Evolutionary conservation across 2,888 invertebrate species (phyloP).

Genomic region (Clunio marinus): DNA sequence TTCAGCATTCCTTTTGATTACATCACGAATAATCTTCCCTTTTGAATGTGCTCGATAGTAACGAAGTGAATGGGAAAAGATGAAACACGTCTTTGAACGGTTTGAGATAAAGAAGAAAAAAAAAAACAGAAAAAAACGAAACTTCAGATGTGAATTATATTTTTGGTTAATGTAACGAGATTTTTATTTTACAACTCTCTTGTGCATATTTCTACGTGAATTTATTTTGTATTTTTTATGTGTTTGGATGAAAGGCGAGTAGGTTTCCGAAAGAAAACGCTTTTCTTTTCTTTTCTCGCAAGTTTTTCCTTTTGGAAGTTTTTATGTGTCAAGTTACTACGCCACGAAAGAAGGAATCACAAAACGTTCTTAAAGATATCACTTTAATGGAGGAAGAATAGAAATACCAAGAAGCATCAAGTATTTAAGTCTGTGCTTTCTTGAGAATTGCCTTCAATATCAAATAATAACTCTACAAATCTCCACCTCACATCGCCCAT

Average conservation of each 20-base stretch:
- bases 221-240: slow-evolving; percentile 28
- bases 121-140: too few species aligned
- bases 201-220: slow-evolving; percentile 39
- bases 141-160: slow-evolving; percentile 36
- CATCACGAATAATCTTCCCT: slow-evolving; percentile 36
- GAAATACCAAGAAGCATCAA: too few species aligned
- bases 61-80: not conserved
- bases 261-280: not conserved
- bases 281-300: not conserved
- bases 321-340: too few species aligned
- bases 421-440: too few species aligned
- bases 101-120: slow-evolving; percentile 20
- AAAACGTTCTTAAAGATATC: not conserved
- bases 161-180: slow-evolving; percentile 40
- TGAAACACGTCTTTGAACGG: slow-evolving; percentile 31
- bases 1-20: slow-evolving; percentile 38
- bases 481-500: too few species aligned
- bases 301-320: too few species aligned
- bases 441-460: too few species aligned
- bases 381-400: too few species aligned
- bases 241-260: not conserved
- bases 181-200: slow-evolving; percentile 39
- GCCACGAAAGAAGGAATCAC: too few species aligned
- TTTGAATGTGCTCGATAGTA: not conserved
- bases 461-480: too few species aligned